Percentiles rank a stretch among this genome's conserved stretches.
phyloP scores from a whole-genome alignment of 2,797 vertebrate species.

The Pygocentrus nattereri region DNA sequence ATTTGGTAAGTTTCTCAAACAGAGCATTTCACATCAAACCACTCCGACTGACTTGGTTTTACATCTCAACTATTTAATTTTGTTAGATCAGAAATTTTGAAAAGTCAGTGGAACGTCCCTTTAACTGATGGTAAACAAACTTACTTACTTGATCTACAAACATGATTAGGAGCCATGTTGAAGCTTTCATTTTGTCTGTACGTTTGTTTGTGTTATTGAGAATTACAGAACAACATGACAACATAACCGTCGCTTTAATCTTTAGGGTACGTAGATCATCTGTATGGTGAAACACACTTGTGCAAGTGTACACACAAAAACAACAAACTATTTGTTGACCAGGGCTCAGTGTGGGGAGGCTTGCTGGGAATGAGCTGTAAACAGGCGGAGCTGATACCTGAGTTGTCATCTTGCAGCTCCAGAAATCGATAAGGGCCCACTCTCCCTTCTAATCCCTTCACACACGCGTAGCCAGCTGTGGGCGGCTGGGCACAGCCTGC shows the following conservation, averaged over 20 bases:
- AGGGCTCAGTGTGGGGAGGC: conserved; percentile 32
- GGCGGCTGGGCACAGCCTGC: conserved; percentile 56
- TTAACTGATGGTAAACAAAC: no score
- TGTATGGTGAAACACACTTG: conserved; percentile 22
- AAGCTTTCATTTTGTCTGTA: neutral
- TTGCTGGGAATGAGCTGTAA: conserved; percentile 68
- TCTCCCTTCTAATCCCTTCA: conserved; percentile 65
- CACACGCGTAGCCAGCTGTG: conserved; percentile 57
- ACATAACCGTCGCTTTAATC: neutral
- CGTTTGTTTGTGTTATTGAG: neutral
- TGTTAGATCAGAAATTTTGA: no score
- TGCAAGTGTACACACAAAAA: conserved; percentile 30
- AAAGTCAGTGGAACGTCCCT: no score
- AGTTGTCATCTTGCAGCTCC: conserved; percentile 73
- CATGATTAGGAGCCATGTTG: neutral
- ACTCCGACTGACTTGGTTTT: no score
- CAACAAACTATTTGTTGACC: conserved; percentile 48
- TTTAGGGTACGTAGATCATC: conserved; percentile 13
- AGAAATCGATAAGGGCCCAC: conserved; percentile 74
- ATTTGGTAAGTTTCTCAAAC: no score
- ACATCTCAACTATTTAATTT: no score
- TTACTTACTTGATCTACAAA: no score
- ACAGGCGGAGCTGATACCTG: conserved; percentile 68
- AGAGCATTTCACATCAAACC: no score
- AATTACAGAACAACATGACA: neutral